Evolutionary conservation across 2,797 vertebrate genomes (phyloP).

Genomic region (Pangasius djambal): DNA sequence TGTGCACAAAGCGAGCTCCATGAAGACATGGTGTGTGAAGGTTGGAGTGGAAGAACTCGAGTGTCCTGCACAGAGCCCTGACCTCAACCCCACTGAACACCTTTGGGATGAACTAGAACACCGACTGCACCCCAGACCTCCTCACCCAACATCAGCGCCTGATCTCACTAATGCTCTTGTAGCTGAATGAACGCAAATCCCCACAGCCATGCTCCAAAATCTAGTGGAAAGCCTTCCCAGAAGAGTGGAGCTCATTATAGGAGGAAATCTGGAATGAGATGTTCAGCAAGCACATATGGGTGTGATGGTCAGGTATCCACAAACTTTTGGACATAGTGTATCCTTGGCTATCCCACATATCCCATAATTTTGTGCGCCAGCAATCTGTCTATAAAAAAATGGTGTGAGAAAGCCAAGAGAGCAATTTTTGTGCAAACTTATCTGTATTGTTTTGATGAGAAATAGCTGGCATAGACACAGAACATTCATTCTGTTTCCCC

Average conservation of each 20-base stretch:
- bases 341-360: background rate
- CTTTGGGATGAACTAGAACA: too few species aligned
- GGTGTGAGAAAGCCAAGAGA: background rate
- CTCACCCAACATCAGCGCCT: background rate
- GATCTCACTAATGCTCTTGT: background rate
- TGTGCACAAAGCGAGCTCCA: background rate
- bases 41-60: background rate
- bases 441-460: constrained; percentile 16
- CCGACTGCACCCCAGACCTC: background rate
- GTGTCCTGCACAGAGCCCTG: background rate
- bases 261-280: background rate
- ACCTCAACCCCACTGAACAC: background rate
- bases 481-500: constrained; percentile 10
- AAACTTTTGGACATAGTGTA: background rate
- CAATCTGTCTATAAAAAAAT: background rate
- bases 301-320: background rate
- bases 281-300: background rate
- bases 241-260: background rate
- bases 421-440: background rate
- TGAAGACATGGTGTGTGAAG: background rate
- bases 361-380: background rate
- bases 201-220: background rate
- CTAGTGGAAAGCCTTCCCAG: background rate
- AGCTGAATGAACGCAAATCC: background rate
- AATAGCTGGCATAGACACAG: background rate